Base-by-base conservation (phyloP, 2,888 invertebrate species). In the Seladonia tumulorum region DNA sequence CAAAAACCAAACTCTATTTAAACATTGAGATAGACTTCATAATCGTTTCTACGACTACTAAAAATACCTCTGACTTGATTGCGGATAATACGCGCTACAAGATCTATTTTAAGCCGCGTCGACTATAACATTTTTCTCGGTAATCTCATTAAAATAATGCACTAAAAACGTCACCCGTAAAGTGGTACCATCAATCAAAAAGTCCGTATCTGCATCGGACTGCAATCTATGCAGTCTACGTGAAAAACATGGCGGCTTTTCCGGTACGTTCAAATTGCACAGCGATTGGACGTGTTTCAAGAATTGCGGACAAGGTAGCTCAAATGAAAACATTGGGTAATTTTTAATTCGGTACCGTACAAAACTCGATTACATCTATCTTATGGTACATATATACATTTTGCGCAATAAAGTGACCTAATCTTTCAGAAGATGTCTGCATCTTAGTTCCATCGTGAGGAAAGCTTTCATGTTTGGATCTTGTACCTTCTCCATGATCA, bases 381-480 rank as follows among this genome's bases (percentile, higher is more conserved):
- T 29, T 66, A 66, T 79, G 57, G 1, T 84, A 86, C 76, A 71
- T 86, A 86, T 81, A 57, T 87, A 87, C 82, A 86, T 18, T 74
- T 74, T 72, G 25, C 68, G 45, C 39, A 70, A 76, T 12, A 29
- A 47, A 25, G 5, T 29, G 25, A 29, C n/a, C 4, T 42, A 78
- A 74, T 78, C 57, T 68, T 68, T 93, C 49, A 89, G 88, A 3
- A 94, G 73, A 82, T 94, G 94, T 16, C 93, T 91, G 49, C 90
- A 91, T 90, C 96, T 96, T 5, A 99, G 95, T 94, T 99, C 99
- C 95, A 98, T 96, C 92, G 97, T 96, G 12, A 99, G 95, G 94
- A 97, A 99, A 5, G 98, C 97, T 94, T 96, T 97, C 96, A 99
- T 96, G 87, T 97, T 98, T 0, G 97, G 97, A 95, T 99, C 98